Percentiles rank a stretch among this genome's conserved stretches.
phyloP scores from a whole-genome alignment of 2,888 invertebrate species.

The Zaprionus lineosus region DNA sequence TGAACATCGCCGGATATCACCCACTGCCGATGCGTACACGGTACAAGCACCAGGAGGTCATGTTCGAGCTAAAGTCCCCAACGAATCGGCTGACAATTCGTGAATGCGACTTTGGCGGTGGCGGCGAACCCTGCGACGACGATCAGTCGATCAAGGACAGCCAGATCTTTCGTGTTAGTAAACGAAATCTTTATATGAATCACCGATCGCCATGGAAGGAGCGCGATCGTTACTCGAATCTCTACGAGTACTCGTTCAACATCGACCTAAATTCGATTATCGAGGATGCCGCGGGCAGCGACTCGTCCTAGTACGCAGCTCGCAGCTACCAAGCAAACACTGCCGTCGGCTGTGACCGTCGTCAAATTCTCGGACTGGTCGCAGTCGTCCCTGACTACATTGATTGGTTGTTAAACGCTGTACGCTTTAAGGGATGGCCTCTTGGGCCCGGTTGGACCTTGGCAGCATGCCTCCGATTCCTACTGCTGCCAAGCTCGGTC shows the following conservation, averaged over 20 bases:
- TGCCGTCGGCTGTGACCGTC: constrained; percentile 41
- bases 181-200: constrained; percentile 83
- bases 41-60: constrained; percentile 82
- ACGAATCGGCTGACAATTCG: constrained; percentile 82
- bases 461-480: constrained; percentile 51
- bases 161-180: constrained; percentile 83
- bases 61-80: constrained; percentile 82
- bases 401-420: constrained; percentile 71
- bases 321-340: constrained; percentile 41
- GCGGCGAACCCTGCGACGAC: constrained; percentile 83
- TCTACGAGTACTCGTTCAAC: constrained; percentile 83
- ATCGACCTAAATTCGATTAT: constrained; percentile 83
- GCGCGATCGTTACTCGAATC: constrained; percentile 83
- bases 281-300: constrained; percentile 83
- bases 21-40: constrained; percentile 80
- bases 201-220: constrained; percentile 83
- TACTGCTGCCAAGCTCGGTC: constrained; percentile 52
- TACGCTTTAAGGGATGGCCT: constrained; percentile 28
- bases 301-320: constrained; percentile 83
- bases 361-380: not conserved
- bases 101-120: constrained; percentile 83
- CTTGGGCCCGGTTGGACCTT: constrained; percentile 22
- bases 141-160: constrained; percentile 83
- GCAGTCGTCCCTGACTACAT: constrained; percentile 52
- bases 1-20: constrained; percentile 79